Base-by-base conservation (phyloP, 2,113 vertebrate species). In the Spheniscus mendiculus region DNA sequence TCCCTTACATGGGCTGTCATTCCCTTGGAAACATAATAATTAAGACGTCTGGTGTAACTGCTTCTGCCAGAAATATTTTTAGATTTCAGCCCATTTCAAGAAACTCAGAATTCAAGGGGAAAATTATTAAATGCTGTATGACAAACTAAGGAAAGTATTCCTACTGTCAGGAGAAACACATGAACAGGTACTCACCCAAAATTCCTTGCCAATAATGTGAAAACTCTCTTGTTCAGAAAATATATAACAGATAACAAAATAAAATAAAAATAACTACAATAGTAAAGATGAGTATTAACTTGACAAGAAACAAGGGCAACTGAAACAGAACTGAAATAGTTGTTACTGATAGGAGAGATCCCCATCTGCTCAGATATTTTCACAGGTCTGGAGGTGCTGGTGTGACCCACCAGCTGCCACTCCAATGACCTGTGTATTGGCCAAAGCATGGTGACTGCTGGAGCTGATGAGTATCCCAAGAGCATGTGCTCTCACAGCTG, bases 1-100 rank as follows among this genome's bases (percentile, higher is more conserved):
- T 98, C 95, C 93, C 95, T 98, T 97, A 95, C 93, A 88, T 11
- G 52, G 93, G 38, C 96, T 98, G 98, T 96, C 98, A 98, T 97
- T 97, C 97, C 97, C 97, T 95, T 98, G 94, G 97, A 98, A 98
- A 98, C 97, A 97, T 93, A 98, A 98, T 98, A 98, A 98, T 98
- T 98, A 98, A 98, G 98, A 98, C 97, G 97, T 97, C 98, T 98
- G 87, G 52, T 98, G 81, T 94, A 98, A 97, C 97, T 97, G 82
- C 93, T 98, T 97, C 97, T 98, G 98, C 97, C 97, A 98, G 97
- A 97, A 98, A 97, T 98, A 98, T 96, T 98, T 98, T 98, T 98
- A 98, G 97, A 96, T 98, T 98, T 97, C 93, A 98, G 76, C 65
- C 93, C 94, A 67, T 97, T 98, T 96, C 76, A 94, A 95, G 87